Percentiles rank a stretch among this genome's conserved stretches.
phyloP scores from a whole-genome alignment of 2,113 vertebrate species.

The Puffinus mauretanicus region DNA sequence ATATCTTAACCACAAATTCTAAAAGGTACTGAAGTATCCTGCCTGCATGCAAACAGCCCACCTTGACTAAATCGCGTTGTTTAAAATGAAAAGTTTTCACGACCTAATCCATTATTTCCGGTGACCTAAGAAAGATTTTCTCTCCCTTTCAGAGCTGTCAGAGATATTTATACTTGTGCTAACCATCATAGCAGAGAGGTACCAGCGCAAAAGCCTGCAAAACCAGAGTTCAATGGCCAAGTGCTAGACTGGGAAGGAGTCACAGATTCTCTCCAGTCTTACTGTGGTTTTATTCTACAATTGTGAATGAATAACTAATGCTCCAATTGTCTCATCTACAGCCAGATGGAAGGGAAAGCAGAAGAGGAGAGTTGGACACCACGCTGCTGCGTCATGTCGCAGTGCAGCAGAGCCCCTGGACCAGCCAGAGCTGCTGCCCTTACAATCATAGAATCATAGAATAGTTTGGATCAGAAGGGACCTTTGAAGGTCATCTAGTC shows the following conservation, averaged over 20 bases:
- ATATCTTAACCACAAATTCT: conserved; percentile 69
- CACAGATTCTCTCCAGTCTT: background rate
- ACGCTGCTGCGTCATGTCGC: accelerated
- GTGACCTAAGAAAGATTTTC: background rate
- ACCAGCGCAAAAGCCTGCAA: background rate
- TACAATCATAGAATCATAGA: no score
- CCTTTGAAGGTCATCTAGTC: no score
- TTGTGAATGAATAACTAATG: background rate
- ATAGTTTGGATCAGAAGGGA: no score
- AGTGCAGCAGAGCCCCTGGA: background rate
- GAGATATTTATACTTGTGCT: background rate
- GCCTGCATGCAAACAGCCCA: conserved; percentile 39
- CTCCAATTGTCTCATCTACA: background rate
- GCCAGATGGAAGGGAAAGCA: background rate
- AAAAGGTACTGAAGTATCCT: conserved; percentile 64
- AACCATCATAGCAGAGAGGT: background rate
- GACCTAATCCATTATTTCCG: conserved; percentile 62
- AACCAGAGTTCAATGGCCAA: background rate
- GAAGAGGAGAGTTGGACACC: background rate
- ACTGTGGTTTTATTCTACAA: background rate
- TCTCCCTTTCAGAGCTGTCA: background rate
- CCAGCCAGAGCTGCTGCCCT: background rate
- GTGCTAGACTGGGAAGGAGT: background rate
- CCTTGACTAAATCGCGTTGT: conserved; percentile 51
- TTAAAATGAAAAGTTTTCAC: conserved; percentile 57